Base-by-base conservation (phyloP, 2,113 vertebrate species). In the Aldabrachelys gigantea region DNA sequence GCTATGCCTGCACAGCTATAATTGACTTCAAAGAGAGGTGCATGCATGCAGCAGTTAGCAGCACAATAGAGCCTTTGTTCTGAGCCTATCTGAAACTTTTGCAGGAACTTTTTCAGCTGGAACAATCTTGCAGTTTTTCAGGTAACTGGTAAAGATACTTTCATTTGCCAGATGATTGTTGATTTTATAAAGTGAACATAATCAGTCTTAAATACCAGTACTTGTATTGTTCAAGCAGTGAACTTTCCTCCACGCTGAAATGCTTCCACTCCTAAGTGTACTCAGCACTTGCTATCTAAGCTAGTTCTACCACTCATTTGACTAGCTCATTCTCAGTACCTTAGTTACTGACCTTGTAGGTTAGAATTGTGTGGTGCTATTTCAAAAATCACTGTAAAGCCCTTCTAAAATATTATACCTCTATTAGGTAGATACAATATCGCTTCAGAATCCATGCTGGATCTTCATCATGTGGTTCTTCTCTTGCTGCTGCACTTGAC, bases 21-120 rank as follows among this genome's bases (percentile, higher is more conserved):
- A 93, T 94, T 97, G 93, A 80, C 91, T 95, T 91, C 52, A 93
- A 84, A 91, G 78, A 56, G 52, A 91, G 84, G 65, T 27, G 85
- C 89, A 54, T 86, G 62, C 87, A 8, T 90, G 87, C 49, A 53
- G 81, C 82, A 12, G 6, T 10, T 94, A 78, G 90, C 69, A 90
- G 21, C 69, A 76, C 62, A 62, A 80, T 17, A 57, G 41, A 57
- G 47, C 29, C 50, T 91, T 87, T 52, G 17, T 72, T 72, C 65
- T 72, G 17, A 72, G 19, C 53, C 5, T 83, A 19, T 62, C 78
- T 76, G 11, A 91, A 75, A 69, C 16, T 4, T 44, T 25, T n/a
- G 8, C 65, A 21, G 41, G 38, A 76, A 78, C 11, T 16, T 44
- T 47, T 47, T 27, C 11, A 47, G 27, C 24, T 29, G 41, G 12